Conservation (phyloP, 2,113 vertebrate genomes). For the Oncorhynchus masou region DNA sequence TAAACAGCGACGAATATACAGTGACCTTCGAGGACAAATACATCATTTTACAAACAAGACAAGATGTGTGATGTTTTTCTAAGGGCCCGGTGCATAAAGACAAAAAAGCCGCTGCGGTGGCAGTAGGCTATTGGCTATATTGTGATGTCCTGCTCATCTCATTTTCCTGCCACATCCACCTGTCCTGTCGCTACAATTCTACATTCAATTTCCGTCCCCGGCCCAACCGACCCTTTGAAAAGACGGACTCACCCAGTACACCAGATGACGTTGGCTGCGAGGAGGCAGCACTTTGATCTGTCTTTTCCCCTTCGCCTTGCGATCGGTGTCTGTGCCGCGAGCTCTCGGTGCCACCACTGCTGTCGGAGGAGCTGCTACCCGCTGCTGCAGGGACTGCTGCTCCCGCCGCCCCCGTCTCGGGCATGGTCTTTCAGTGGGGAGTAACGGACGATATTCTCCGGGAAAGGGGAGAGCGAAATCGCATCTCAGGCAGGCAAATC, state of each 20-base stretch:
- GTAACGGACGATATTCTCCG: conserved; percentile 61
- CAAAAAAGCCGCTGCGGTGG: conserved; percentile 58
- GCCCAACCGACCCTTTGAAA: conserved; percentile 7
- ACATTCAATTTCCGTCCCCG: conserved; percentile 3
- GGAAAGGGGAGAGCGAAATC: conserved; percentile 58
- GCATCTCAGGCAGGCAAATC: conserved; percentile 68
- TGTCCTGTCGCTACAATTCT: conserved; percentile 45
- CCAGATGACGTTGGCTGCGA: conserved; percentile 72
- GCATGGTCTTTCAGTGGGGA: conserved; percentile 69
- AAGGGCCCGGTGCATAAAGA: background rate
- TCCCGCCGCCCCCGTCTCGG: conserved; percentile 70
- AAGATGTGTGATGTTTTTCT: background rate
- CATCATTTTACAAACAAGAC: background rate
- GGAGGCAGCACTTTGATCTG: conserved; percentile 68
- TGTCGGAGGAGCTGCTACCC: conserved; percentile 53
- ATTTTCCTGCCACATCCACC: conserved; percentile 64
- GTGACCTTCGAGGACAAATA: background rate
- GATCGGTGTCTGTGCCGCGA: conserved; percentile 79
- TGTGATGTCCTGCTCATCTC: conserved; percentile 41
- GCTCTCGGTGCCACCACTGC: conserved; percentile 63
- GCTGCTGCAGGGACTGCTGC: conserved; percentile 51
- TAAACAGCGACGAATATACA: background rate
- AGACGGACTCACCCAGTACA: conserved; percentile 80
- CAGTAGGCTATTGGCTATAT: background rate
- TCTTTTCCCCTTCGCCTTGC: conserved; percentile 77